Evolutionary conservation across 2,888 invertebrate genomes (phyloP), one percentile per base, ranked within the genome.

Genomic region (Lobophora halterata): DNA sequence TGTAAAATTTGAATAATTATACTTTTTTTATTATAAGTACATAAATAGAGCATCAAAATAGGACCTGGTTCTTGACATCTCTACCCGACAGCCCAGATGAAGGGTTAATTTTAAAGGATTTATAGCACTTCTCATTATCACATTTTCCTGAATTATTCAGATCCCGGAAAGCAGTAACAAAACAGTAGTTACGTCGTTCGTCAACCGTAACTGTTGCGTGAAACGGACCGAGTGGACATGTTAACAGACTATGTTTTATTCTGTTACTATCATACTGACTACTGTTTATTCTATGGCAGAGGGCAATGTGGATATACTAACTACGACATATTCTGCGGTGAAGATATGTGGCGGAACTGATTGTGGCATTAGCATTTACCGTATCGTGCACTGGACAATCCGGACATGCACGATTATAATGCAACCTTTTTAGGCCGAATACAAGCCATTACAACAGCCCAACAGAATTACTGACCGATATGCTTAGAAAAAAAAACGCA

Each of bases 311-410:
- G 5, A 13, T 11, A 3, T 33, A 33, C 28, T 21, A 20, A 27
- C 26, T 7, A 20, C 18, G 20, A 2, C 16, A 5, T 1, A 3
- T 7, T 3, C 16, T 26, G 55, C 49, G 57, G 57, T 53, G 69
- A n/a, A n/a, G n/a, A 68, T 64, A 75, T 73, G 75, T 80, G 63
- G 79, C 79, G 85, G 82, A 83, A 85, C 81, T 81, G 82, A 85
- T 65, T 50, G 71, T 67, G 51, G 50, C 65, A 74, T 77, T 79
- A 79, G 59, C 68, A 66, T 76, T 74, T 78, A 80, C 79, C 68
- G 79, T 75, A 76, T 58, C 70, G 65, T 52, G 49, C 50, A 62
- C 67, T 65, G 52, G 51, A 61, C 64, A 63, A 17, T 34, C 41
- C 46, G 28, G 40, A 45, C 46, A 47, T 43, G 32, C 27, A 34